These are phyloP conservation scores for Pelochelys cantorii DNA, from an alignment of 2,797 vertebrate species.

Conservation along the genomic window DNA sequence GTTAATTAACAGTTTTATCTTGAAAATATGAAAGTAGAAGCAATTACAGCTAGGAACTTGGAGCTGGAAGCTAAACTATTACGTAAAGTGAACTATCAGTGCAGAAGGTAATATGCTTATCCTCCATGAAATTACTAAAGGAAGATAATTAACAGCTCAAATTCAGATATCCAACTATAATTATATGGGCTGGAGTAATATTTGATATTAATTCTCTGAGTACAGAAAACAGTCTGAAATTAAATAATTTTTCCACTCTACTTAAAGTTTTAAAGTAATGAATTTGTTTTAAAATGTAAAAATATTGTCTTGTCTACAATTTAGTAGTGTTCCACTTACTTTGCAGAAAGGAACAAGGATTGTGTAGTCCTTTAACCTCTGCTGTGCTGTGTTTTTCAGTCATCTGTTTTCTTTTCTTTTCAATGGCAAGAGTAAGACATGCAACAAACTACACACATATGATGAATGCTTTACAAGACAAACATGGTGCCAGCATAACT, in stretches of 20 bases:
- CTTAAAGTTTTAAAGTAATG: constrained; percentile 13
- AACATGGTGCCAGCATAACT: neutral
- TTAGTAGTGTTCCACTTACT: neutral
- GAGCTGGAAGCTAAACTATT: constrained; percentile 57
- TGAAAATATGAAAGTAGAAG: constrained; percentile 39
- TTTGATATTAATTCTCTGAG: constrained; percentile 47
- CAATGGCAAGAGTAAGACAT: neutral
- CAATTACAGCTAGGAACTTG: constrained; percentile 63
- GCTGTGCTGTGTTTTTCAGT: neutral
- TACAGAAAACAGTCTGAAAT: constrained; percentile 51
- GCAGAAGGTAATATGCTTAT: constrained; percentile 68
- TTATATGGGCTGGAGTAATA: constrained; percentile 48
- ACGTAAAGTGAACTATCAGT: constrained; percentile 66
- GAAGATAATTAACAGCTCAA: constrained; percentile 71
- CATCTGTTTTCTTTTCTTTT: neutral
- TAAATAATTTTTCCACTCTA: constrained; percentile 21
- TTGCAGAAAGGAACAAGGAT: constrained; percentile 7
- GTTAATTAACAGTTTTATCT: constrained; percentile 74
- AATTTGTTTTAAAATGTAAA: constrained; percentile 22
- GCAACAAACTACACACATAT: neutral
- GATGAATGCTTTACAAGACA: constrained; percentile 20
- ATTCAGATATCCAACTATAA: constrained; percentile 56
- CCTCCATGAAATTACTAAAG: constrained; percentile 67
- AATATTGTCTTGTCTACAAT: constrained; percentile 10
- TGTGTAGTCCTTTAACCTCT: neutral